Conservation (phyloP, 2,888 invertebrate genomes). For the Drosophila eohydei region DNA sequence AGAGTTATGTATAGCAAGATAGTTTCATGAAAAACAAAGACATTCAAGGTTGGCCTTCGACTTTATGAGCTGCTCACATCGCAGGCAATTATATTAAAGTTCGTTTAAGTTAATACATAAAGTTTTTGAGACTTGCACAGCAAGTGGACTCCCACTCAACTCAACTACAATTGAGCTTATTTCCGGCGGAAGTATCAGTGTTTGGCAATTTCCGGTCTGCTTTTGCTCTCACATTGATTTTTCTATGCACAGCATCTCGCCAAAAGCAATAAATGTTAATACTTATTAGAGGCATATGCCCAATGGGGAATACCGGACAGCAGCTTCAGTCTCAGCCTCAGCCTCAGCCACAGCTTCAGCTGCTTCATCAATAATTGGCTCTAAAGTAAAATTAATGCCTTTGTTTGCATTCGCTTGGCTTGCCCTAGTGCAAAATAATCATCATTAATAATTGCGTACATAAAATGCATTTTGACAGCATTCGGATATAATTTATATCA, state of each 20-base stretch:
- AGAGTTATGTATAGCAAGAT: slow-evolving; percentile 34
- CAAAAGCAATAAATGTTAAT: slow-evolving; percentile 77
- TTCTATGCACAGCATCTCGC: slow-evolving; percentile 45
- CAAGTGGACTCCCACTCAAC: not conserved
- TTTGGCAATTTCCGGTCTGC: slow-evolving; percentile 77
- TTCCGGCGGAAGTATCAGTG: slow-evolving; percentile 79
- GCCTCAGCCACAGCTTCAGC: not conserved
- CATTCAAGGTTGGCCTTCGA: not conserved
- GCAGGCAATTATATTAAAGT: slow-evolving; percentile 3
- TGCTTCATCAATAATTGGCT: slow-evolving; percentile 60
- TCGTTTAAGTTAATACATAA: not conserved
- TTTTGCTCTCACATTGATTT: slow-evolving; percentile 42
- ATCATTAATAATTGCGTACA: slow-evolving; percentile 69
- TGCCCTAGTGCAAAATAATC: slow-evolving; percentile 39
- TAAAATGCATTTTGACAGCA: slow-evolving; percentile 76
- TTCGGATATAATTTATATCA: slow-evolving; percentile 74
- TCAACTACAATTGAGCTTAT: slow-evolving; percentile 74
- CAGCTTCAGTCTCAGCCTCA: slow-evolving; percentile 4
- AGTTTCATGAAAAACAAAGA: slow-evolving; percentile 37
- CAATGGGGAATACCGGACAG: slow-evolving; percentile 34
- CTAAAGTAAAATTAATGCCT: slow-evolving; percentile 43
- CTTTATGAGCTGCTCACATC: no score
- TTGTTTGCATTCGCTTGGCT: slow-evolving; percentile 5
- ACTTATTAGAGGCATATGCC: slow-evolving; percentile 75
- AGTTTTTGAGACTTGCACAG: slow-evolving; percentile 4